Base-by-base conservation (phyloP, 2,888 invertebrate species). In the Tetragonula carbonaria region DNA sequence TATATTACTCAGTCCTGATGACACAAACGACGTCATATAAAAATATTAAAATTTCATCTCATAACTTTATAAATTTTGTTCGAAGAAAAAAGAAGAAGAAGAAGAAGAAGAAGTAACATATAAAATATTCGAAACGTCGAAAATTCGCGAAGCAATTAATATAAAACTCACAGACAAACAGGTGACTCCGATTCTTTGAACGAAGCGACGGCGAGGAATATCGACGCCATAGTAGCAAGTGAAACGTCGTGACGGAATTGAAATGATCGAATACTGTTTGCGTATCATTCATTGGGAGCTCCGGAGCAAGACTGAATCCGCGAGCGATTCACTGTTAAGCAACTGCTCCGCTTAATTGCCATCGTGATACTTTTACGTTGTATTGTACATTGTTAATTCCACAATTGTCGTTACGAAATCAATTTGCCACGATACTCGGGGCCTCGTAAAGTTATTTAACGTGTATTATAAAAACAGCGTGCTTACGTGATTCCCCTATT, bases 361-460 rank as follows among this genome's bases (percentile, higher is more conserved):
- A 82, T 82, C 87, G 83, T 87, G 87, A 91, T 91, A 90, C 87
- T 90, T 90, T 91, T 89, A 91, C 8, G 45, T 45, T 45, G 45
- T 45, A 8, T 91, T 84, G 86, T 90, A 78, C 89, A 23, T 23
- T 23, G 88, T 91, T 90, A 92, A 92, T 90, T 91, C 89, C 85
- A 82, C 85, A 89, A 92, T 91, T 89, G 87, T 91, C 91, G 88
- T 91, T 91, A 90, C 88, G 86, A 87, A 91, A 92, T 91, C 91
- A 92, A 90, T 92, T 92, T 87, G 89, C 90, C 80, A 82, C 90
- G 92, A 91, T 91, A 89, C 89, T 87, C 80, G 87, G 73, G 83
- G 80, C 86, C 78, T 88, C 92, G 87, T 92, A 91, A 92, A 92
- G 73, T 90, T 91, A 90, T 90, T 92, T 91, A 91, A 91, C 90